Evolutionary conservation across 2,797 vertebrate genomes (phyloP).

Genomic region (Intellagama lesueurii): DNA sequence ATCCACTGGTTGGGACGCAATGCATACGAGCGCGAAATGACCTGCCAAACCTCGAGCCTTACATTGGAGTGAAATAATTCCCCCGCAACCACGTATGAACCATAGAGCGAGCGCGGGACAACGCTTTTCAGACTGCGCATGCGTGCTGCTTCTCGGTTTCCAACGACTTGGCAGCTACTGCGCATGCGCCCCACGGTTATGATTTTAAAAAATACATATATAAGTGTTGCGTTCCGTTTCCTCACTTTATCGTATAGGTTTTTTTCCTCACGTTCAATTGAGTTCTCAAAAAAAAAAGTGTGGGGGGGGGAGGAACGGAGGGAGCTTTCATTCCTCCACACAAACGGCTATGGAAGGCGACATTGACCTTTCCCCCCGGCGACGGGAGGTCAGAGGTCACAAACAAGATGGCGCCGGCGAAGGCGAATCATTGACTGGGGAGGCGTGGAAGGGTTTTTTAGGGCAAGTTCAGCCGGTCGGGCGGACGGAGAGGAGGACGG

Average conservation of each 20-base stretch:
- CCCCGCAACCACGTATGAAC: not conserved
- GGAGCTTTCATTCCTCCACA: too few species aligned
- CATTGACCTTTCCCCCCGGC: conserved; percentile 45
- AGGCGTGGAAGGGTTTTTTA: not conserved
- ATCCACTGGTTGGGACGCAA: too few species aligned
- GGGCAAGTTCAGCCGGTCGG: too few species aligned
- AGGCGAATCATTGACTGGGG: not conserved
- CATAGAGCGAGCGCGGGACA: not conserved
- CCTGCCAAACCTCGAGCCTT: not conserved
- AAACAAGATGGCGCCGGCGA: conserved; percentile 78
- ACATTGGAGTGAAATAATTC: not conserved
- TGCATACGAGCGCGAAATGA: not conserved
- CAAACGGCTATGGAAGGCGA: accelerated
- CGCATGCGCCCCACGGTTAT: not conserved
- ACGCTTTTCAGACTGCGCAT: not conserved
- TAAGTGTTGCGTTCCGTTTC: accelerated
- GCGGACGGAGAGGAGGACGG: not conserved
- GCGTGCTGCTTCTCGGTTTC: not conserved
- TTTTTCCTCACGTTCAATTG: too few species aligned
- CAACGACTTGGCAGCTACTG: too few species aligned
- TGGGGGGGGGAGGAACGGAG: accelerated
- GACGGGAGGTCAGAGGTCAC: conserved; percentile 78
- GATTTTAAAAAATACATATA: accelerated
- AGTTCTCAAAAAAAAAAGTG: too few species aligned
- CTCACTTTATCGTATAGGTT: not conserved